Conservation (phyloP, 2,797 vertebrate species). For the Chiroxiphia lanceolata region DNA sequence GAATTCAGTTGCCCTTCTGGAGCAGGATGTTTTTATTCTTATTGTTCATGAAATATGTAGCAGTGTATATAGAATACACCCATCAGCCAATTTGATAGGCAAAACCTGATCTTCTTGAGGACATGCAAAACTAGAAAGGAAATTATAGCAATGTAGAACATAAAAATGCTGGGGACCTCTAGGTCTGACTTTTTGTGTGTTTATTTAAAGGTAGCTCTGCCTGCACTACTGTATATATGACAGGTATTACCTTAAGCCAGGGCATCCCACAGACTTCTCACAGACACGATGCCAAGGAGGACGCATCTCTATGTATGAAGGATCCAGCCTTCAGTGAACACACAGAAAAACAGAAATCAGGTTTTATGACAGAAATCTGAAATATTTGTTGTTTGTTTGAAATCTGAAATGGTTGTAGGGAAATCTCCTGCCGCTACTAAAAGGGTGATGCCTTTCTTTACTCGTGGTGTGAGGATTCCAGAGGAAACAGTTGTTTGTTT, state of each 20-base stretch:
- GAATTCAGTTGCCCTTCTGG: not conserved
- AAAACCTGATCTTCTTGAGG: constrained; percentile 2
- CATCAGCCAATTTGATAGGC: not conserved
- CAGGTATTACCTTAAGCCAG: not conserved
- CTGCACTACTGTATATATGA: not conserved
- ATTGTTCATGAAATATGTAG: not conserved
- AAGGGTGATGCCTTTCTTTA: not conserved
- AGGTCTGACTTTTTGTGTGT: not conserved
- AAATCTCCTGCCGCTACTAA: not conserved
- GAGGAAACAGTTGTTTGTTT: accelerated
- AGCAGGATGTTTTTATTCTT: not conserved
- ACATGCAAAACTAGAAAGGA: not conserved
- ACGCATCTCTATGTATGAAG: not conserved
- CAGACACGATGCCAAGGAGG: not conserved
- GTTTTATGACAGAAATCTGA: not conserved
- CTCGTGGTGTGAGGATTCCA: not conserved
- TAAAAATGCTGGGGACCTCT: not conserved
- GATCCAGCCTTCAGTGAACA: not conserved
- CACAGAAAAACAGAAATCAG: not conserved
- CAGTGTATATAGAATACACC: not conserved
- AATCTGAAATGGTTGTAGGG: not conserved
- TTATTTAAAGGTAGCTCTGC: not conserved
- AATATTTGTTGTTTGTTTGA: not conserved
- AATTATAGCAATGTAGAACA: not conserved
- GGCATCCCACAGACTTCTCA: not conserved